Evolutionary conservation across 2,113 vertebrate genomes (phyloP).

Genomic region (Hippopotamus amphibius): DNA sequence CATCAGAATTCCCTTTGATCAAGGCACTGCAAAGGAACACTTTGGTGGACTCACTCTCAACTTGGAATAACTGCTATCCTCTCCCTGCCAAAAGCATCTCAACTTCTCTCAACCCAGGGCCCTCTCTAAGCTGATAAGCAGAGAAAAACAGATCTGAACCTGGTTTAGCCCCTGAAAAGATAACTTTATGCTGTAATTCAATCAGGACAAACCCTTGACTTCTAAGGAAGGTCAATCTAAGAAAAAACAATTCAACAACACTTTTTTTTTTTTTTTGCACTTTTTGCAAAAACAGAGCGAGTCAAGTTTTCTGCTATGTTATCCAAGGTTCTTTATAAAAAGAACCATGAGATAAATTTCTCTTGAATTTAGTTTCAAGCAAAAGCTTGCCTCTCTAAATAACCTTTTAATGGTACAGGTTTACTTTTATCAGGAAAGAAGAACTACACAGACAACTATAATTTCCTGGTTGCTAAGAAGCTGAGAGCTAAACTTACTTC

Average conservation of each 20-base stretch:
- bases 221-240: background rate
- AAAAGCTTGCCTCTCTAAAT: conserved; percentile 6
- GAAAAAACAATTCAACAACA: background rate
- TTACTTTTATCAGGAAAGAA: conserved; percentile 48
- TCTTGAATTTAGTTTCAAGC: conserved; percentile 44
- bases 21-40: background rate
- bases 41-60: background rate
- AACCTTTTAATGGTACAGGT: background rate
- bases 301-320: background rate
- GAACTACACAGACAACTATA: background rate
- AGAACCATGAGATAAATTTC: background rate
- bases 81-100: background rate
- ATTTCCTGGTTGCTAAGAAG: conserved; percentile 55
- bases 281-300: conserved; percentile 10
- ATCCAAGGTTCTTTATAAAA: background rate
- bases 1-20: background rate
- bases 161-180: conserved; percentile 24
- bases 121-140: background rate
- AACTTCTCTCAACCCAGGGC: background rate
- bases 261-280: background rate
- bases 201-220: background rate
- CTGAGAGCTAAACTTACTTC: conserved; percentile 18
- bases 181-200: conserved; percentile 18
- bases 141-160: background rate
- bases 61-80: background rate